Conservation (phyloP, 2,888 invertebrate species). For the Diploptera punctata region DNA sequence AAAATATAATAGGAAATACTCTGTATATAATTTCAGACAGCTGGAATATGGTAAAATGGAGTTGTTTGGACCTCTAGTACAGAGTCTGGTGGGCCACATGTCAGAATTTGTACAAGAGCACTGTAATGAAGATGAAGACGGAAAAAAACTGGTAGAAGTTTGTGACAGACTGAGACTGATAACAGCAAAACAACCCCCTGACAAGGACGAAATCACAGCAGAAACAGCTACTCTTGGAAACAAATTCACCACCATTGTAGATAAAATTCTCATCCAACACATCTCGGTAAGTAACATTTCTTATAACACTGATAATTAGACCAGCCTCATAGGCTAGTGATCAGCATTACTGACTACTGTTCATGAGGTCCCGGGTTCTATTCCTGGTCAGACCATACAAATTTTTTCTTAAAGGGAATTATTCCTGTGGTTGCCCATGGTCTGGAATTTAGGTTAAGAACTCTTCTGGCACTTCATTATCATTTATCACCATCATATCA, state of each 20-base stretch:
- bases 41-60: conserved; percentile 52
- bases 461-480: no score
- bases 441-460: no score
- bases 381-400: no score
- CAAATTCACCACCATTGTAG: conserved; percentile 64
- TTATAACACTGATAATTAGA: no score
- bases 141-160: conserved; percentile 54
- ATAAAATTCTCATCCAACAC: conserved; percentile 63
- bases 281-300: conserved; percentile 61
- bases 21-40: conserved; percentile 53
- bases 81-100: conserved; percentile 63
- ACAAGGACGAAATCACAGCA: conserved; percentile 50
- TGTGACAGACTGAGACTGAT: conserved; percentile 45
- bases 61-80: conserved; percentile 58
- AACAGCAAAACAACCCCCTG: conserved; percentile 35
- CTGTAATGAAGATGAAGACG: conserved; percentile 57
- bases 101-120: conserved; percentile 64
- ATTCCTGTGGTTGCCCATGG: no score
- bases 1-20: no score
- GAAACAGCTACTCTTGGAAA: conserved; percentile 61
- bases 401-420: no score
- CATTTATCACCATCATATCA: no score
- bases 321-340: no score
- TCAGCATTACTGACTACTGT: no score
- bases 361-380: no score